Base-by-base conservation (phyloP, 2,888 invertebrate genomes). In the Xanthia icteritia region DNA sequence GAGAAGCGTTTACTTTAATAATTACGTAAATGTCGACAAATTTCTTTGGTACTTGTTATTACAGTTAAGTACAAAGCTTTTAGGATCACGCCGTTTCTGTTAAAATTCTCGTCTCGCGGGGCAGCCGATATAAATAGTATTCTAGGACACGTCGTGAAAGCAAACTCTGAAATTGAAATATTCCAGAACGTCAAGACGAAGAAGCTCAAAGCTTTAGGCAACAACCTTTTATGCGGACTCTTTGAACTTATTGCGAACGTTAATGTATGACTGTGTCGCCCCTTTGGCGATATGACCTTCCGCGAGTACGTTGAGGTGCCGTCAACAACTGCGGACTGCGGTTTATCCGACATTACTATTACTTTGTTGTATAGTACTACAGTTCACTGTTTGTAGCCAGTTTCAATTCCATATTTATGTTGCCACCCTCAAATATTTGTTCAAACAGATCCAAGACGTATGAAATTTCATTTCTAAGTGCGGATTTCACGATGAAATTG, bases 21-120 rank as follows among this genome's bases (percentile, higher is more conserved):
- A 86, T 88, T 86, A 84, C 63, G 73, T 84, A 75, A 84, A 82
- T 82, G 76, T 82, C 77, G 79, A 71, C 82, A 71, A 88, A 79
- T 84, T 72, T 84, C 71, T 76, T 70, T 45, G 75, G 23, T 69
- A 73, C 77, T 73, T 85, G 76, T 86, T 83, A 79, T 87, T 77
- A 68, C 75, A 79, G 74, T 79, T 84, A 82, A 86, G 86, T 79
- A 86, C 73, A 85, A 85, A 86, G 85, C 85, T 86, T 86, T 86
- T 77, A 85, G 65, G 74, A 71, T 79, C 70, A 67, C 63, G 27
- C 51, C 60, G 73, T 70, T 83, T 64, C 64, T 86, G 74, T 76
- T 77, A 71, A 77, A 79, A 74, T 79, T 75, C 61, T 74, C 61
- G 56, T 77, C 77, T 77, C 73, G 73, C 48, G 79, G 67, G 73